Base-by-base conservation (phyloP, 2,113 vertebrate genomes). In the Probosciger aterrimus region DNA sequence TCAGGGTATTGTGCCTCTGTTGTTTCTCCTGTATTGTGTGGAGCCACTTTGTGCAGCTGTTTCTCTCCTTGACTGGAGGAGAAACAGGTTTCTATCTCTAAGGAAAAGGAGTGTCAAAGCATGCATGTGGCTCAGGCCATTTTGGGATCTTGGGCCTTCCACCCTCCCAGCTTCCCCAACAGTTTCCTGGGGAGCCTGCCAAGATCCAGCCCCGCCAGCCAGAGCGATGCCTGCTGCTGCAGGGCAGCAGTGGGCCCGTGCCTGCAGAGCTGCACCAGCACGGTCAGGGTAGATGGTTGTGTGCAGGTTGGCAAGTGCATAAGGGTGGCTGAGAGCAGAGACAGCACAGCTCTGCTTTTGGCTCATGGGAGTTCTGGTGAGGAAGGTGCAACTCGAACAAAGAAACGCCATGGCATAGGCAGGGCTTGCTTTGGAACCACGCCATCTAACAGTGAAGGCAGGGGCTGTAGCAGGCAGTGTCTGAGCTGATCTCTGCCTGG, bases 121-220 rank as follows among this genome's bases (percentile, higher is more conserved):
- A 19, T 10, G 12, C 15, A 11, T 0, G 0, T 69, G 71, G 63
- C 59, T 92, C 35, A 53, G 35, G 22, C 39, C 3, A 0, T 47
- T 92, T 57, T 70, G 55, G 46, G 57, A 35, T 59, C 57, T 59
- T 59, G 57, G 33, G 33, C 22, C 57, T 59, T 24, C 57, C 57
- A 27, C 23, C 10, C 27, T 82, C 28, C 30, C n/a, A 41, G 18
- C 46, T 52, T 87, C 30, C 25, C 44, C 44, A 64, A 0, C 14
- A 27, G 24, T 57, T 67, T 87, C 15, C 22, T n/a, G 11, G 20
- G 13, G 18, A 18, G 10, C 14, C 33, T 78, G 9, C 53, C 0
- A 0, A 2, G 13, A 73, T 23, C 24, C 55, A 82, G 68, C 15
- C 53, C 46, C 0, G 0, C 11, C 1, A 6, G 20, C 27, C 0